Base-by-base conservation (phyloP, 37 sponge, comb jelly and placozoan species). In the Chondrosia reniformis region DNA sequence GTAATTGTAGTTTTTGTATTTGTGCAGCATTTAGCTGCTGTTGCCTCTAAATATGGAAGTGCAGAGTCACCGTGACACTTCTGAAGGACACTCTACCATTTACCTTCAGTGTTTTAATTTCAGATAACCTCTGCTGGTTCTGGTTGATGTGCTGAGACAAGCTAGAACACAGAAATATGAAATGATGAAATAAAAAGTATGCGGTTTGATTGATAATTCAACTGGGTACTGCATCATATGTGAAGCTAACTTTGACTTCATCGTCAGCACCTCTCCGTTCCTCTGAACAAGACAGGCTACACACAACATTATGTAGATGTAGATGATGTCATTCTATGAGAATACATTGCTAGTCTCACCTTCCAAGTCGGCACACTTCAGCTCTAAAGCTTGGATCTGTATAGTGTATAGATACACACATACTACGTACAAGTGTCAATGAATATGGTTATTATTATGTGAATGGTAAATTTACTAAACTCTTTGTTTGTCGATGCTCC, bases 401-500 rank as follows among this genome's bases (percentile, higher is more conserved):
- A 31, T 41, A 25, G 33, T 17, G 22, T 0, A 6, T 15, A 65
- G n/a, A 63, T 54, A 55, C 13, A 5, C 13, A 64, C 49, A 63
- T 33, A 62, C 32, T 64, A 5, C 66, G 30, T 37, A 36, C 25
- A 42, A 3, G 7, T 32, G 24, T 45, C 8, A 72, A 33, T n/a
- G n/a, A 49, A 49, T 49, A 49, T 15, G 15, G 52, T 49, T n/a
- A n/a, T n/a, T n/a, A n/a, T n/a, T n/a, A n/a, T n/a, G n/a, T n/a
- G n/a, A n/a, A n/a, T n/a, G n/a, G n/a, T n/a, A n/a, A n/a, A n/a
- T n/a, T 22, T 32, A 22, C 32, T 17, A 22, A n/a, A 80, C 80
- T 52, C 31, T 65, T 39, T 31, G 21, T 40, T 34, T 37, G 39
- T 80, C 80, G 19, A 67, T 45, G n/a, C 55, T 46, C 80, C 80